These are phyloP conservation scores for Remorina albescens DNA, from an alignment of 2,797 vertebrate genomes.

Conservation along the genomic window DNA sequence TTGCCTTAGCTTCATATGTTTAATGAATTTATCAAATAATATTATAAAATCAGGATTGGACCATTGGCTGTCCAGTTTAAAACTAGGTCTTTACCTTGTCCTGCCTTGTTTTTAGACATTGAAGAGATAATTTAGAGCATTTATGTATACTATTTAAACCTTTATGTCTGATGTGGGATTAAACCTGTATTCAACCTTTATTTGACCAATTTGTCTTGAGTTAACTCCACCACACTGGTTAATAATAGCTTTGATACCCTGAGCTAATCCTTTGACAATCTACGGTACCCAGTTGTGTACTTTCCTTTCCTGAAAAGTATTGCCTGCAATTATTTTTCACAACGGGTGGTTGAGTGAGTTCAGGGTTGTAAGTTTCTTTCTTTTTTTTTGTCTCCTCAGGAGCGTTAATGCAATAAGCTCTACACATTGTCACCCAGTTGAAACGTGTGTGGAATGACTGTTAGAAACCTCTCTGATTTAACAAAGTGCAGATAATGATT, in stretches of 20 bases:
- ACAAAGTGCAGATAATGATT: not conserved
- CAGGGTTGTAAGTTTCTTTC: not conserved
- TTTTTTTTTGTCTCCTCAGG: not conserved
- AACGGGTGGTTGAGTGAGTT: not conserved
- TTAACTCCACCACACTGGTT: constrained; percentile 36
- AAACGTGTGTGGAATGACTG: constrained; percentile 9
- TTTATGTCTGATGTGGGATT: constrained; percentile 39
- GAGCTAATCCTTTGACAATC: constrained; percentile 7
- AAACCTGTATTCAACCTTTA: constrained; percentile 20
- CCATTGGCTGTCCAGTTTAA: too few relatives aligned
- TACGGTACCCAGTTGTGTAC: not conserved
- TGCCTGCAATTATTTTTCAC: not conserved
- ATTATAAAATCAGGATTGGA: too few relatives aligned
- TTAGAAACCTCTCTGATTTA: constrained; percentile 7
- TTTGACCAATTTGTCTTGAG: constrained; percentile 42
- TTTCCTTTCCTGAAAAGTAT: not conserved
- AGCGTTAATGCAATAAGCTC: not conserved
- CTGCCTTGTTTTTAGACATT: not conserved
- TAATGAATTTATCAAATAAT: too few relatives aligned
- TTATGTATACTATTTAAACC: constrained; percentile 4
- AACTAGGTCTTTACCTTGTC: too few relatives aligned
- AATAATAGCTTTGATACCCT: constrained; percentile 28
- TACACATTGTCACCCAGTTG: constrained; percentile 7
- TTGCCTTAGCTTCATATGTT: too few relatives aligned
- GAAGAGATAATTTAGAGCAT: constrained; percentile 1